Percentiles rank a stretch among this genome's conserved stretches.
Conservation (phyloP, 2,113 vertebrate species). For the Hippocampus comes region DNA sequence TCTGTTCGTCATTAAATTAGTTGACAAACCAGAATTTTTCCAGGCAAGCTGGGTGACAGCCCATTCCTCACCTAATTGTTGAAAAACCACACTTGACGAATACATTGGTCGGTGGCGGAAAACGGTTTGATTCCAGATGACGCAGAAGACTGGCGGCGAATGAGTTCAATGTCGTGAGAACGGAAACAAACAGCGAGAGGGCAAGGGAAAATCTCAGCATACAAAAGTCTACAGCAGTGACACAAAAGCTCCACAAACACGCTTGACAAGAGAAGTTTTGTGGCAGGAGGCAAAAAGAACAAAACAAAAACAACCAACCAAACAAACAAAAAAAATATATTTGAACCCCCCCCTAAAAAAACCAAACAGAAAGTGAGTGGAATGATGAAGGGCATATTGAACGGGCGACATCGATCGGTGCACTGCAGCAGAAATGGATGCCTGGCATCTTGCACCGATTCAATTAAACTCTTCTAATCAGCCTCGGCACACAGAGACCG, state of each 20-base stretch:
- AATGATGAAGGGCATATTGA: constrained; percentile 71
- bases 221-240: background rate
- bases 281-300: background rate
- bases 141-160: too few species aligned
- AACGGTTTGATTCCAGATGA: too few species aligned
- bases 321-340: too few species aligned
- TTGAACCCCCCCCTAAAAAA: too few species aligned
- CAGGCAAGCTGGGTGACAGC: too few species aligned
- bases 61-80: too few species aligned
- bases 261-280: background rate
- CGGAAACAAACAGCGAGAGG: background rate
- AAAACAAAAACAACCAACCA: constrained; percentile 21
- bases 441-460: constrained; percentile 63
- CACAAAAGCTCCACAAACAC: background rate
- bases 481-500: constrained; percentile 14
- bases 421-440: constrained; percentile 63
- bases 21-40: too few species aligned
- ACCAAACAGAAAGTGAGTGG: constrained; percentile 50
- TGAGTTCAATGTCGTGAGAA: too few species aligned
- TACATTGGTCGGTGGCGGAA: too few species aligned
- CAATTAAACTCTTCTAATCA: constrained; percentile 69
- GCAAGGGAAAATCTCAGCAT: background rate
- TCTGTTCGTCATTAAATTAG: too few species aligned
- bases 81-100: too few species aligned
- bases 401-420: constrained; percentile 67